Base-by-base conservation (phyloP, 2,113 vertebrate species). In the Cyprinodon variegatus region DNA sequence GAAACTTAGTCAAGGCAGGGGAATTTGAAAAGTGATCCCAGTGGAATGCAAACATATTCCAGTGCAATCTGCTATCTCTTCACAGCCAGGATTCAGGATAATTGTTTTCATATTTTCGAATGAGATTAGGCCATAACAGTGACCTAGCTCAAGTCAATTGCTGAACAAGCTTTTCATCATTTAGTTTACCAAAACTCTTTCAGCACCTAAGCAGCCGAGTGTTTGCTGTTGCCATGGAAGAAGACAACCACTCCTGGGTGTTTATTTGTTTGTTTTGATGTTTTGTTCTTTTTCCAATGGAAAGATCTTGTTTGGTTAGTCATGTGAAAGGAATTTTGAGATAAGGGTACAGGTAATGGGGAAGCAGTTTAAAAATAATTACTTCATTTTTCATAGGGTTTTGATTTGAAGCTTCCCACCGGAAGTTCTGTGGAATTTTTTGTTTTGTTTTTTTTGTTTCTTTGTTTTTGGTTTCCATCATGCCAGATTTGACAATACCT, bases 341-440 rank as follows among this genome's bases (percentile, higher is more conserved):
- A 45, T 29, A 29, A 22, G 12, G 22, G 29, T 17, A n/a, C 11
- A 74, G 11, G 17, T 20, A 29, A 29, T 15, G 50, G 17, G 17
- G 6, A 29, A 29, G 17, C 17, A 8, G 15, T 0, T 72, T 48
- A 38, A 36, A 62, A 11, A 29, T 11, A 45, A 45, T 45, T 45
- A 45, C 43, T 1, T 45, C 43, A 11, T 2, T 45, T 11, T 45
- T 45, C 9, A 45, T 10, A 45, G 11, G 9, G 20, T 1, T 68
- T 85, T 81, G 43, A 0, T 70, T 63, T 79, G 72, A 77, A 79
- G 79, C 0, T 0, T 0, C 0, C 9, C 22, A 81, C 68, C 70
- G 78, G 88, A 89, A 13, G 20, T 0, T 0, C 6, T 20, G 0
- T 5, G 1, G 0, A 29, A 29, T 29, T 29, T 29, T 29, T 29